Percentiles rank a stretch among this genome's conserved stretches.
phyloP scores from a whole-genome alignment of 1,140 invertebrate species.

The Battus philenor region DNA sequence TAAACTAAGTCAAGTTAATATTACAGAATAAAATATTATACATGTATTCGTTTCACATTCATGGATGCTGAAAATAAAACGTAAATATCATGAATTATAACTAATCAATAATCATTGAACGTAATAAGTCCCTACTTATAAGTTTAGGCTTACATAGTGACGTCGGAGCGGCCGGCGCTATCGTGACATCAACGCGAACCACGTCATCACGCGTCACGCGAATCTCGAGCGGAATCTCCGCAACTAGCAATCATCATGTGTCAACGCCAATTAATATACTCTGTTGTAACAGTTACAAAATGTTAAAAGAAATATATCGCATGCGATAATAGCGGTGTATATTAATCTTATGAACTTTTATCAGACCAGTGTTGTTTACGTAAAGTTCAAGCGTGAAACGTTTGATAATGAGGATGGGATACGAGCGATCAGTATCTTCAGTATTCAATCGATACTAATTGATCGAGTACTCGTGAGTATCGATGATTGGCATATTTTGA shows the following conservation, averaged over 20 bases:
- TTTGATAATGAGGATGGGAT: constrained; percentile 14
- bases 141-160: too few species aligned
- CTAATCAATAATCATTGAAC: too few species aligned
- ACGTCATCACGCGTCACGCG: constrained; percentile 61
- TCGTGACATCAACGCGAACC: constrained; percentile 55
- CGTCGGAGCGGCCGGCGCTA: too few species aligned
- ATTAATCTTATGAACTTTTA: not conserved
- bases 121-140: too few species aligned
- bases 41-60: too few species aligned
- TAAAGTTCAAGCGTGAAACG: not conserved
- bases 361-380: not conserved
- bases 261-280: constrained; percentile 48
- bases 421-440: constrained; percentile 16
- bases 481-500: constrained; percentile 31
- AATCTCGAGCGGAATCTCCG: constrained; percentile 44
- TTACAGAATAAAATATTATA: too few species aligned
- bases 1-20: too few species aligned
- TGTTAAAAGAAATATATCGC: not conserved
- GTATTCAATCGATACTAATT: constrained; percentile 21
- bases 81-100: too few species aligned
- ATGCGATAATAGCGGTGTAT: too few species aligned
- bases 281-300: constrained; percentile 28
- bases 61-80: too few species aligned
- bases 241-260: constrained; percentile 45
- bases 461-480: constrained; percentile 28